These are phyloP conservation scores for Phallusia fumigata DNA, from an alignment of 23 tunicate species.

Conservation along the genomic window DNA sequence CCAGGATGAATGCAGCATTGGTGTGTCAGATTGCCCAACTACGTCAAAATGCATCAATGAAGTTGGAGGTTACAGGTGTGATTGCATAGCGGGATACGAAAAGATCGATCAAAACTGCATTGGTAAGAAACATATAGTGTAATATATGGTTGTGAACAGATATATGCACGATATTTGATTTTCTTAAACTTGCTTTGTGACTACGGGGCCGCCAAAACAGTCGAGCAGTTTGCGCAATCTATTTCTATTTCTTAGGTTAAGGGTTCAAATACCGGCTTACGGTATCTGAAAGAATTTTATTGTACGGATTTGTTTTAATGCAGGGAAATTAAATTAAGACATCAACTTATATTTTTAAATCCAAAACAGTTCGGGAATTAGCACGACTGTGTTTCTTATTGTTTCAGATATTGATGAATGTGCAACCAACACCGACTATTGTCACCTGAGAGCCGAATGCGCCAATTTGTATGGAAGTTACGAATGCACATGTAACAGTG, in stretches of 20 bases:
- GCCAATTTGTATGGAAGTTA: conserved; percentile 29
- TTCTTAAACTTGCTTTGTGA: no score
- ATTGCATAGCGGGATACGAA: conserved; percentile 18
- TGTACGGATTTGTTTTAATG: no score
- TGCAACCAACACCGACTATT: conserved; percentile 22
- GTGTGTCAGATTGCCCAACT: neutral
- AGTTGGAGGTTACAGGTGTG: conserved; percentile 18
- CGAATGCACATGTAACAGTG: conserved; percentile 43
- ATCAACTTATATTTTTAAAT: no score
- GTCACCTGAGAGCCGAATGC: conserved; percentile 50
- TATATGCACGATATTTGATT: no score
- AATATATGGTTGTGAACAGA: no score
- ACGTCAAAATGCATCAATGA: conserved; percentile 16
- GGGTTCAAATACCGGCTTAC: no score
- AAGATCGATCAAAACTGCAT: neutral
- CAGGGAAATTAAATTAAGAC: no score
- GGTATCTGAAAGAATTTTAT: no score
- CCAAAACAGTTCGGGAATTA: no score
- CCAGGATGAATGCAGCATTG: conserved; percentile 14
- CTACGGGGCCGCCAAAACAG: no score
- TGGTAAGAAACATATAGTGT: conserved; percentile 30
- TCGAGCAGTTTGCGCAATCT: no score
- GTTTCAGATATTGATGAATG: conserved; percentile 72
- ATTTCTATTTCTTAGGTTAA: no score
- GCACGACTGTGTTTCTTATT: neutral